These are phyloP conservation scores for Chrysaora quinquecirrha DNA, from an alignment of 30 jellyfish, hydroid and myxozoan species.

Conservation along the genomic window DNA sequence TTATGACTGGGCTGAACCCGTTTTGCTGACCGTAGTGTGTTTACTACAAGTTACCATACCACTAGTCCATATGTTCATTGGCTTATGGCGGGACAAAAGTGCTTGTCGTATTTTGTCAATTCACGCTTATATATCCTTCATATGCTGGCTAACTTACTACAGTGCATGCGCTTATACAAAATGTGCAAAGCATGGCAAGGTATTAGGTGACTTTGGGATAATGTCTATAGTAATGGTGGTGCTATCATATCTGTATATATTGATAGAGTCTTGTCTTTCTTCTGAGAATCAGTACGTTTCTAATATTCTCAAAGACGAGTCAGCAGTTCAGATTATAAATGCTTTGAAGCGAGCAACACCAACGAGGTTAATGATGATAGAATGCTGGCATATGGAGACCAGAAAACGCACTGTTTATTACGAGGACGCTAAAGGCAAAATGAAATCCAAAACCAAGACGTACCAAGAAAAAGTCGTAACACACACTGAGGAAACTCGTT, in stretches of 20 bases:
- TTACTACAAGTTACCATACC: slow-evolving; percentile 13
- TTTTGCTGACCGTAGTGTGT: neutral
- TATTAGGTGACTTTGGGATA: slow-evolving; percentile 1
- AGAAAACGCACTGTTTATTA: slow-evolving; percentile 38
- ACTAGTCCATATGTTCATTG: neutral
- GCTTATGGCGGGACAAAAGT: neutral
- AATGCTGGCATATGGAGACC: slow-evolving; percentile 71
- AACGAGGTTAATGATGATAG: slow-evolving; percentile 2
- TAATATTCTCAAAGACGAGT: neutral
- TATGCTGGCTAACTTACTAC: slow-evolving; percentile 26
- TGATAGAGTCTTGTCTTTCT: slow-evolving; percentile 61
- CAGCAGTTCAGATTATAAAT: slow-evolving; percentile 34
- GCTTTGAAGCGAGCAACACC: slow-evolving; percentile 3
- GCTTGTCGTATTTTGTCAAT: slow-evolving; percentile 31
- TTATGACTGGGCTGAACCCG: slow-evolving; percentile 10
- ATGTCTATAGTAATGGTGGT: slow-evolving; percentile 35
- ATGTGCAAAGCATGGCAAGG: slow-evolving; percentile 32
- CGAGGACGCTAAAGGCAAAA: slow-evolving; percentile 62
- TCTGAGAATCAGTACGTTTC: slow-evolving; percentile 42
- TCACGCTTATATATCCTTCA: slow-evolving; percentile 21
- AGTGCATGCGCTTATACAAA: slow-evolving; percentile 16
- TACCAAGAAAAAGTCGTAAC: slow-evolving; percentile 56
- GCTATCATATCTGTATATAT: slow-evolving; percentile 32
- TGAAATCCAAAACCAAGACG: slow-evolving; percentile 39
- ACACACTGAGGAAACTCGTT: slow-evolving; percentile 30